Percentiles rank a stretch among this genome's conserved stretches.
Conservation (phyloP, 2,888 invertebrate genomes). For the Muschampia plurimacula region DNA sequence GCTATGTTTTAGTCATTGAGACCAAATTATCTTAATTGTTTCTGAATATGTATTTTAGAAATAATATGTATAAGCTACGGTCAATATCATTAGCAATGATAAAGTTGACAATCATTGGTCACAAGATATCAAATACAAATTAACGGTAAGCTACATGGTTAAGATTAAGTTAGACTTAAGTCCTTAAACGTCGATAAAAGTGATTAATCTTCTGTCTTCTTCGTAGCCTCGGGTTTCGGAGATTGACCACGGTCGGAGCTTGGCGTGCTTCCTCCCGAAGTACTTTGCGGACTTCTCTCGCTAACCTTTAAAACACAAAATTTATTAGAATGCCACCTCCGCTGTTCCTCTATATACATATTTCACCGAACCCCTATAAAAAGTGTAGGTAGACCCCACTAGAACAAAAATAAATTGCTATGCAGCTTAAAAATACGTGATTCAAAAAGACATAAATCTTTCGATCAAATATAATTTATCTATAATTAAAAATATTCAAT, state of each 20-base stretch:
- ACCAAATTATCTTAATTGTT: no score
- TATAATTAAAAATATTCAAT: neutral
- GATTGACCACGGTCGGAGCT: conserved; percentile 71
- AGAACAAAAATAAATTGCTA: conserved; percentile 6
- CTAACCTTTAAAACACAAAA: conserved; percentile 63
- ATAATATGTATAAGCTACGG: no score
- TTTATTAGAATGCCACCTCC: conserved; percentile 24
- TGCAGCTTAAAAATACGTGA: neutral
- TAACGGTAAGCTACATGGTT: neutral
- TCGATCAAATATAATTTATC: no score
- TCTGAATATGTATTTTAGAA: no score
- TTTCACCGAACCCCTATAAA: conserved; percentile 16
- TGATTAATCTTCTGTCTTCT: conserved; percentile 10
- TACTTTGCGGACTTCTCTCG: conserved; percentile 77
- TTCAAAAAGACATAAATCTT: no score
- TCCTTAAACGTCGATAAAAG: neutral
- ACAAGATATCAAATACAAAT: no score
- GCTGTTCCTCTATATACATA: conserved; percentile 6
- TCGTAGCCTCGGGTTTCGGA: conserved; percentile 52
- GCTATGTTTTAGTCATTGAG: no score
- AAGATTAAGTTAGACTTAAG: neutral
- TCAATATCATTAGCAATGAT: no score
- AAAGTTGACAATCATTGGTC: no score
- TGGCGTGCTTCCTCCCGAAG: conserved; percentile 76
- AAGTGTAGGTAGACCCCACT: neutral